Evolutionary conservation across 2,888 invertebrate species (phyloP).

Genomic region (Lutraria lutraria): DNA sequence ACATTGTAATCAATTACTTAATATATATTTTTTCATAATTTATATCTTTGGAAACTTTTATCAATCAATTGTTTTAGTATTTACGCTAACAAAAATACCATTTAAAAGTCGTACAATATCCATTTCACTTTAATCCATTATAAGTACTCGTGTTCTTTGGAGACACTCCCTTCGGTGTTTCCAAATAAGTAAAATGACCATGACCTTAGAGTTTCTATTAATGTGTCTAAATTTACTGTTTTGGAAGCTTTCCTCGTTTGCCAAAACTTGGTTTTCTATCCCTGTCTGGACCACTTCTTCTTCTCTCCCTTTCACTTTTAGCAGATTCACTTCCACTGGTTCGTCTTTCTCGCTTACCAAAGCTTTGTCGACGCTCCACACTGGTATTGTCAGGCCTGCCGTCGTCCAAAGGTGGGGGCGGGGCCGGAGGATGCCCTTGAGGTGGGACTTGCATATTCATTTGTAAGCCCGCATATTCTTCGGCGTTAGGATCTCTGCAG

Average conservation of each 20-base stretch:
- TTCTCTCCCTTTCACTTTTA: conserved; percentile 40
- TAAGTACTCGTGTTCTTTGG: too few species aligned
- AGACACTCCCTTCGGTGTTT: too few species aligned
- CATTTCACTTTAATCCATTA: too few species aligned
- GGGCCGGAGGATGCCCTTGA: conserved; percentile 17
- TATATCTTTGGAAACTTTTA: too few species aligned
- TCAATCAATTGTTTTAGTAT: too few species aligned
- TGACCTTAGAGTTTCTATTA: neutral
- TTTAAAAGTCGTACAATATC: too few species aligned
- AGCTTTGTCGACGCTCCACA: conserved; percentile 26
- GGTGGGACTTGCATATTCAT: conserved; percentile 38
- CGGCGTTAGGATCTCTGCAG: conserved; percentile 15
- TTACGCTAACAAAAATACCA: too few species aligned
- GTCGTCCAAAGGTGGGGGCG: conserved; percentile 22
- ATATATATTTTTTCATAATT: too few species aligned
- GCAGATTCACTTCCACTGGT: conserved; percentile 25
- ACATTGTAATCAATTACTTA: too few species aligned
- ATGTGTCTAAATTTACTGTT: conserved; percentile 54
- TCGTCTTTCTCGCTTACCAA: conserved; percentile 43
- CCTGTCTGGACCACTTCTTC: conserved; percentile 50
- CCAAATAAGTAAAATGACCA: too few species aligned
- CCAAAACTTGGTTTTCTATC: conserved; percentile 51
- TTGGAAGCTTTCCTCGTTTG: conserved; percentile 59
- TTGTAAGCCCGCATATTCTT: conserved; percentile 53
- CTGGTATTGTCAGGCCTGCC: neutral